phyloP scores from a whole-genome alignment of 1,140 invertebrate genomes.

The Samia ricini region DNA sequence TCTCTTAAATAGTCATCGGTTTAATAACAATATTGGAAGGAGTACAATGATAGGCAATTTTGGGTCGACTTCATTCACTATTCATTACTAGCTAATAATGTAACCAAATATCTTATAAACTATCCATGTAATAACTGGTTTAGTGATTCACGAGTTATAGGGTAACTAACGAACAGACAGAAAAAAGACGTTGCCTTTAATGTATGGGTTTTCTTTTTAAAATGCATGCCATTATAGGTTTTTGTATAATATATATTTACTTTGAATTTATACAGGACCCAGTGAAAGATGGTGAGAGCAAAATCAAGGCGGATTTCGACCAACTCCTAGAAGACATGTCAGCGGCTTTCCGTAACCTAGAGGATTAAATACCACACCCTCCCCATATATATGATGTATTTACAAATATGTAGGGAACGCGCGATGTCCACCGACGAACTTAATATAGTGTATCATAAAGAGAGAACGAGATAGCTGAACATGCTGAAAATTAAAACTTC shows the following conservation, averaged over 20 bases:
- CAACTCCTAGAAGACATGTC: constrained; percentile 97
- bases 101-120: too few relatives aligned
- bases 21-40: too few relatives aligned
- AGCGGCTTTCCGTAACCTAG: constrained; percentile 98
- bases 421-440: neutral
- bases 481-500: neutral
- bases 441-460: neutral
- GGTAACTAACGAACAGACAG: too few relatives aligned
- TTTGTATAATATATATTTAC: neutral
- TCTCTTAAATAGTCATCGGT: too few relatives aligned
- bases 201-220: too few relatives aligned
- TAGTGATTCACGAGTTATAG: too few relatives aligned
- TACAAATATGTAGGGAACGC: neutral
- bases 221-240: neutral
- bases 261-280: constrained; percentile 86
- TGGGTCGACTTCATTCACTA: too few relatives aligned
- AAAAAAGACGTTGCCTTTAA: too few relatives aligned
- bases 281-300: constrained; percentile 97
- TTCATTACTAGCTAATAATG: too few relatives aligned
- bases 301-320: constrained; percentile 98
- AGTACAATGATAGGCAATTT: too few relatives aligned
- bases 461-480: neutral
- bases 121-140: too few relatives aligned
- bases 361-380: constrained; percentile 87
- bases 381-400: neutral